Conservation (phyloP, 2,888 invertebrate genomes). For the Lycocerus yunnanus region DNA sequence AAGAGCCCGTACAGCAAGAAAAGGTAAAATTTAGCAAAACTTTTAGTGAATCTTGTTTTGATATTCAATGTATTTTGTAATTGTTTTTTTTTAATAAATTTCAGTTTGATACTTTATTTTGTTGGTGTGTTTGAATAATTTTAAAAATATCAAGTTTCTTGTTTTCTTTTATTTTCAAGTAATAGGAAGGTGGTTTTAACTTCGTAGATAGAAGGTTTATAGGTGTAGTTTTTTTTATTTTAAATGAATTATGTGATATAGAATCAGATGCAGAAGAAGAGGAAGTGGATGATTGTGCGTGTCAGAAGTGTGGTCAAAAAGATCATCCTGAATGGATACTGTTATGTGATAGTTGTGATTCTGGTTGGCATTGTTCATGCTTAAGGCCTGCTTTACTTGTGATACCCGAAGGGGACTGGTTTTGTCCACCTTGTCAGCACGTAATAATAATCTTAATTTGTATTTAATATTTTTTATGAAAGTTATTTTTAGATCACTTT, state of each 20-base stretch:
- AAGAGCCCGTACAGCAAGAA: slow-evolving; percentile 83
- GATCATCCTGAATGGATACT: slow-evolving; percentile 98
- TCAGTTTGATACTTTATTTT: background rate
- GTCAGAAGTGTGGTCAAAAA: slow-evolving; percentile 86
- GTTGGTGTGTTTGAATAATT: background rate
- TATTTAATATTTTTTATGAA: slow-evolving; percentile 2
- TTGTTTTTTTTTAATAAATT: background rate
- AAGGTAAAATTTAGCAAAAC: slow-evolving; percentile 58
- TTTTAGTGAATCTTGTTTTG: background rate
- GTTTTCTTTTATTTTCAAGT: background rate
- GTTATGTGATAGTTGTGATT: slow-evolving; percentile 93
- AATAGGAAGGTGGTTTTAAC: background rate
- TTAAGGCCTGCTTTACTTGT: slow-evolving; percentile 89
- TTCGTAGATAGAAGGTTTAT: background rate
- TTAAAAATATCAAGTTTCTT: background rate
- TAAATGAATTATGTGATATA: slow-evolving; percentile 30
- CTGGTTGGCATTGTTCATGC: slow-evolving; percentile 97
- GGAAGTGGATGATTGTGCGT: slow-evolving; percentile 71
- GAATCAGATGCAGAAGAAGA: slow-evolving; percentile 48
- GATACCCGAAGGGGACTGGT: slow-evolving; percentile 98
- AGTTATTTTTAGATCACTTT: slow-evolving; percentile 60
- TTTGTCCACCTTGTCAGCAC: slow-evolving; percentile 96
- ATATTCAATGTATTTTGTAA: background rate
- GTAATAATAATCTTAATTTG: slow-evolving; percentile 60
- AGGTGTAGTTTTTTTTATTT: background rate